phyloP scores from a whole-genome alignment of 2,797 vertebrate species.

The Acomys russatus region DNA sequence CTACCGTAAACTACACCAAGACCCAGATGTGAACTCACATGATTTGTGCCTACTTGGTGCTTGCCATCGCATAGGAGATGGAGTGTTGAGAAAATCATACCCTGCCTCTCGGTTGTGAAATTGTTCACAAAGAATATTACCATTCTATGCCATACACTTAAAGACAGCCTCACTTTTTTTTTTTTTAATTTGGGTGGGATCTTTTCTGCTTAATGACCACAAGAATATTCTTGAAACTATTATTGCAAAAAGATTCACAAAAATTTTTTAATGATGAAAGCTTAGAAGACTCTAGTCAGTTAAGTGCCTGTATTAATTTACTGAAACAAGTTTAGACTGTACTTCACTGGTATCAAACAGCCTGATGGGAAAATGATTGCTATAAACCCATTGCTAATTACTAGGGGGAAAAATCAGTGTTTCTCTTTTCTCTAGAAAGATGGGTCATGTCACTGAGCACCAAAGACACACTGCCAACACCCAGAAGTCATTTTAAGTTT shows the following conservation, averaged over 20 bases:
- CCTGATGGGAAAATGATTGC: conserved; percentile 34
- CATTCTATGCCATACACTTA: background rate
- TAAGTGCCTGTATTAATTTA: background rate
- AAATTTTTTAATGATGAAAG: conserved; percentile 14
- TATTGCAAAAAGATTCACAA: background rate
- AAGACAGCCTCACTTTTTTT: background rate
- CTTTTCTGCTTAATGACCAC: background rate
- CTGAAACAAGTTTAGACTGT: conserved; percentile 7
- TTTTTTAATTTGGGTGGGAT: background rate
- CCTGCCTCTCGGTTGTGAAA: background rate
- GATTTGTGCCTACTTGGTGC: background rate
- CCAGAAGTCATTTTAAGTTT: conserved; percentile 34
- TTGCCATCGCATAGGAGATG: conserved; percentile 38
- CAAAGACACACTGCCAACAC: background rate
- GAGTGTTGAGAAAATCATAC: conserved; percentile 13
- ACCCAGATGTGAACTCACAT: conserved; percentile 20
- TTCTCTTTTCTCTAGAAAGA: conserved; percentile 33
- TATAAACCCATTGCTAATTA: conserved; percentile 1
- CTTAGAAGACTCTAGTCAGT: conserved; percentile 5
- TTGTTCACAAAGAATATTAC: conserved; percentile 26
- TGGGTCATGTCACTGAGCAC: background rate
- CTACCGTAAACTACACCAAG: background rate
- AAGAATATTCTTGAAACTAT: conserved; percentile 38
- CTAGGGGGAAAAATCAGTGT: background rate
- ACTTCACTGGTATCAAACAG: conserved; percentile 11